These are phyloP conservation scores for Drosophila quinaria DNA, from an alignment of 2,888 invertebrate genomes.

Conservation along the genomic window DNA sequence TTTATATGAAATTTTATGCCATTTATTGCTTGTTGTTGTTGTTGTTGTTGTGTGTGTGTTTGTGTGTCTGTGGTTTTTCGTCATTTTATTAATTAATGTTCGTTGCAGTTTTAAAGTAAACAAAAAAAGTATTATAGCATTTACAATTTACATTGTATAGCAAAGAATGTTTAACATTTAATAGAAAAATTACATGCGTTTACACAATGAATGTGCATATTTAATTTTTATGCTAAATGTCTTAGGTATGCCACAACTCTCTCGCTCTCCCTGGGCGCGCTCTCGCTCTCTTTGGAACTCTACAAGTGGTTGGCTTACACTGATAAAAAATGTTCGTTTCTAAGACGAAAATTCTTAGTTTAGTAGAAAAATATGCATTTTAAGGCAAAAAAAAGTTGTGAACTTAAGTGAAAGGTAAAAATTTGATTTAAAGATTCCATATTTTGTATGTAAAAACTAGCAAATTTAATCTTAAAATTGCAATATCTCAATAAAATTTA, in stretches of 20 bases:
- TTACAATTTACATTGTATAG: slow-evolving; percentile 9
- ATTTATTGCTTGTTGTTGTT: slow-evolving; percentile 6
- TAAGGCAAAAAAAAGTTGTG: neutral
- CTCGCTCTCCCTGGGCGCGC: slow-evolving; percentile 10
- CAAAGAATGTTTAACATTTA: slow-evolving; percentile 7
- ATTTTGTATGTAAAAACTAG: too few relatives aligned
- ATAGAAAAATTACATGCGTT: too few relatives aligned
- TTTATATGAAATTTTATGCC: slow-evolving; percentile 18
- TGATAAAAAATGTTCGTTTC: neutral
- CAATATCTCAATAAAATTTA: too few relatives aligned
- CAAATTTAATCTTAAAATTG: too few relatives aligned
- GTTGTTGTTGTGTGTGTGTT: too few relatives aligned
- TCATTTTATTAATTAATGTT: slow-evolving; percentile 36
- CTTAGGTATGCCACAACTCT: slow-evolving; percentile 28
- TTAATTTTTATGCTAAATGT: slow-evolving; percentile 26
- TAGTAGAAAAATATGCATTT: neutral
- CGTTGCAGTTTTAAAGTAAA: slow-evolving; percentile 23
- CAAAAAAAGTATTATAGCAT: slow-evolving; percentile 20
- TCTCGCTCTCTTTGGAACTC: slow-evolving; percentile 5
- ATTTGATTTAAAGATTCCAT: neutral
- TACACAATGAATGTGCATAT: too few relatives aligned
- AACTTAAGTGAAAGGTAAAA: neutral
- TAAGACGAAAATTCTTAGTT: neutral
- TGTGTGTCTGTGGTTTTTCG: slow-evolving; percentile 11
- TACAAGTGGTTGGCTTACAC: slow-evolving; percentile 24